Base-by-base conservation (phyloP, 2,888 invertebrate species). In the Scrobipalpa atriplicella region DNA sequence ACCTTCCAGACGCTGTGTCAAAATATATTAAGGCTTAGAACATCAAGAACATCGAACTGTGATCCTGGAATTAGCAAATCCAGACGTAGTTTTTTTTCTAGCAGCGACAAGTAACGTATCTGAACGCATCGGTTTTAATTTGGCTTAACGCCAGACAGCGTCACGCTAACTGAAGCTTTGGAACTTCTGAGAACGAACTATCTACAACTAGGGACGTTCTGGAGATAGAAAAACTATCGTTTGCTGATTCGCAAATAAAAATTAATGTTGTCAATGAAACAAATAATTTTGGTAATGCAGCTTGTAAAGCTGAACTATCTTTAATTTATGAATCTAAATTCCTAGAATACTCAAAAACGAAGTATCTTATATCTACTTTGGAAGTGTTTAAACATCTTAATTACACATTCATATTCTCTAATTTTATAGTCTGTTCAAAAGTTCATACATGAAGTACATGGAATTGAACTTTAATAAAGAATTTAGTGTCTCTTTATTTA, bases 151-250 rank as follows among this genome's bases (percentile, higher is more conserved):
- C 74, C 74, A 74, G 70, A 56, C 7, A n/a, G n/a, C 61, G 60
- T 63, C 19, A 62, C 58, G 70, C 67, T 71, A 74, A 75, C 72
- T 69, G 70, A 70, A 73, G 60, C 72, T 67, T 68, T 67, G 78
- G 76, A 81, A 81, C 78, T 78, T 78, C 73, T 36, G 8, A 13
- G 21, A 19, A 29, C 36, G 16, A 38, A n/a, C 58, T 36, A 54
- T 8, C 13, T 21, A 11, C 18, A 3, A 52, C 16, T 18, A 52
- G 52, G 9, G 29, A 13, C 2, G 21, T 29, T 29, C n/a, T 51
- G n/a, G n/a, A 2, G 16, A 11, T 3, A n/a, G 16, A 3, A n/a
- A 16, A 0, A n/a, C 6, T 3, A 51, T 11, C n/a, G 11, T 51
- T 51, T 51, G 29, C 29, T 29, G 29, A 29, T 29, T 29, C 29